These are phyloP conservation scores for Turritopsis dohrnii DNA, from an alignment of 30 jellyfish, hydroid and myxozoan species.

Conservation along the genomic window DNA sequence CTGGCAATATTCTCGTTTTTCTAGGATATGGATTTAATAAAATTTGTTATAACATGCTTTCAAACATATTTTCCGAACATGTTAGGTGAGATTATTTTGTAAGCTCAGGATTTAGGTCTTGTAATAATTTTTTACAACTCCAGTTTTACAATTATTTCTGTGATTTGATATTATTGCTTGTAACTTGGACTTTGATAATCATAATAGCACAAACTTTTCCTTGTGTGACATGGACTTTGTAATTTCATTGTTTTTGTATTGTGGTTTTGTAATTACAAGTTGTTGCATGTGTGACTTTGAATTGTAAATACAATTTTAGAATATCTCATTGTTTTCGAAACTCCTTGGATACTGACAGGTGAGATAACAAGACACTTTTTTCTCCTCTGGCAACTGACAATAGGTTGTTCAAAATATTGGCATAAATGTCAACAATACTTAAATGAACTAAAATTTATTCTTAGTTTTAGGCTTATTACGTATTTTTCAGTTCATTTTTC, in stretches of 20 bases:
- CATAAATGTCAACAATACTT: neutral
- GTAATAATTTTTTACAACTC: too few species aligned
- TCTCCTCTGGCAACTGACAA: neutral
- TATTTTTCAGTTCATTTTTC: neutral
- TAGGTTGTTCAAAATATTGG: neutral
- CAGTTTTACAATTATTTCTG: too few species aligned
- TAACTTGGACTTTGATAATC: too few species aligned
- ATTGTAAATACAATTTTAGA: slow-evolving; percentile 33
- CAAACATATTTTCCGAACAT: slow-evolving; percentile 78
- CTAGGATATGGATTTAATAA: slow-evolving; percentile 93
- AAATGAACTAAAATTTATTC: too few species aligned
- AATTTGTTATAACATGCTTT: slow-evolving; percentile 72
- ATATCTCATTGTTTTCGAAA: slow-evolving; percentile 83
- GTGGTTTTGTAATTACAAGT: neutral
- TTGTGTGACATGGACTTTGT: neutral
- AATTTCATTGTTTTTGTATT: neutral
- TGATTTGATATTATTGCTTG: too few species aligned
- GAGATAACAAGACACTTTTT: neutral
- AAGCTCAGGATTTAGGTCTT: too few species aligned
- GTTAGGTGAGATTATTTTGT: slow-evolving; percentile 56
- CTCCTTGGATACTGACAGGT: slow-evolving; percentile 95
- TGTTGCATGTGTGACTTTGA: neutral
- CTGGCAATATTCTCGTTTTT: slow-evolving; percentile 25
- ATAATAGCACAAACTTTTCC: neutral
- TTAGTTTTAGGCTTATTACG: neutral